Evolutionary conservation across 2,113 vertebrate genomes (phyloP).

Genomic region (Leucosticte australis): DNA sequence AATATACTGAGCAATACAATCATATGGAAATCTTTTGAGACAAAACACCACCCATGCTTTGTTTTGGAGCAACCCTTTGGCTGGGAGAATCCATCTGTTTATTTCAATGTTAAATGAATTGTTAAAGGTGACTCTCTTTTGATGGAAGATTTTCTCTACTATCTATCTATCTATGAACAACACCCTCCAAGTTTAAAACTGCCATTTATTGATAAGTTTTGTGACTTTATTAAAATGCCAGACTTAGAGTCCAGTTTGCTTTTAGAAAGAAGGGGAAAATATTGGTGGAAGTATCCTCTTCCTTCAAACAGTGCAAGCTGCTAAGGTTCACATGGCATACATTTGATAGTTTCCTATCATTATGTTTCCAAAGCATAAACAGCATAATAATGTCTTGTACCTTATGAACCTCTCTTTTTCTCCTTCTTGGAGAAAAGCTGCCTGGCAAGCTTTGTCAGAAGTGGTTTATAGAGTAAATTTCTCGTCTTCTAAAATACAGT

Average conservation of each 20-base stretch:
- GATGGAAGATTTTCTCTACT: not conserved
- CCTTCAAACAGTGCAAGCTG: not conserved
- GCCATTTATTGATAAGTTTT: not conserved
- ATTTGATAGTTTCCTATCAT: not conserved
- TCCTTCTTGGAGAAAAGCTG: not conserved
- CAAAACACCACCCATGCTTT: not conserved
- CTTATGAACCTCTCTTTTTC: not conserved
- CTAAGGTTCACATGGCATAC: not conserved
- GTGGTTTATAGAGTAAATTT: not conserved
- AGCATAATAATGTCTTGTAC: not conserved
- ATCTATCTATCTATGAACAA: not conserved
- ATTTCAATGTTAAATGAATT: not conserved
- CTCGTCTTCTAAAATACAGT: not conserved
- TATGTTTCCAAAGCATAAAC: not conserved
- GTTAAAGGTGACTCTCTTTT: not conserved
- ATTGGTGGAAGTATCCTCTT: not conserved
- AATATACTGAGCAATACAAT: not conserved
- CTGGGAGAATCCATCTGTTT: not conserved
- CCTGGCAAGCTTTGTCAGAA: not conserved
- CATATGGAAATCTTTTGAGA: not conserved
- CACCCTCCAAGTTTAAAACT: not conserved
- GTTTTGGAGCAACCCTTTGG: not conserved
- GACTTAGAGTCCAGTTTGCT: not conserved
- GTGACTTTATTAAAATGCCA: not conserved
- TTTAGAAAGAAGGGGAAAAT: not conserved